phyloP scores from a whole-genome alignment of 2,797 vertebrate genomes.

The Anguilla pacifica region DNA sequence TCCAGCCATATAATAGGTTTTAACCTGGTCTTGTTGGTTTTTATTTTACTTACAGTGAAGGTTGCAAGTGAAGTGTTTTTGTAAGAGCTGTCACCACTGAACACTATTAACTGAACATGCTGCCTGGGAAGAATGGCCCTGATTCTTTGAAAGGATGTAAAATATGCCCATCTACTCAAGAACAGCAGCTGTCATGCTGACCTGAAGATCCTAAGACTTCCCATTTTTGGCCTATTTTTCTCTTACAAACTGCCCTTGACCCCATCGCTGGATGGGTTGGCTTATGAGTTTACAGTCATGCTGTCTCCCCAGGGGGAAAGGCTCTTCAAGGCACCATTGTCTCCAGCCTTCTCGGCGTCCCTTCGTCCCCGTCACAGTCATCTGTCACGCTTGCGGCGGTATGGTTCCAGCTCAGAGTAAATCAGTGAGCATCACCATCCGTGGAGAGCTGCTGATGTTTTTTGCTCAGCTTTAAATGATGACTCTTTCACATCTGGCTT shows the following conservation, averaged over 20 bases:
- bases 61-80: not conserved
- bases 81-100: not conserved
- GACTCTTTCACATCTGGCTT: conserved; percentile 47
- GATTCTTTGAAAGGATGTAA: not conserved
- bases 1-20: no score
- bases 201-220: not conserved
- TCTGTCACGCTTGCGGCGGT: not conserved
- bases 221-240: not conserved
- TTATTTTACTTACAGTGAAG: not conserved
- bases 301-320: no score
- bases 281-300: not conserved
- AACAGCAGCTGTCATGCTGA: not conserved
- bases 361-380: not conserved
- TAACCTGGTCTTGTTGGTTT: not conserved
- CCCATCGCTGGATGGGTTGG: not conserved
- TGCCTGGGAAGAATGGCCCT: not conserved
- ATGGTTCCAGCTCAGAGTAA: not conserved
- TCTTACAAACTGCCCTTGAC: not conserved
- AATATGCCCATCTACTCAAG: not conserved
- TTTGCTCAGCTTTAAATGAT: conserved; percentile 12
- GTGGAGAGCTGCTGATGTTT: conserved; percentile 32
- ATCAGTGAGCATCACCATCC: conserved; percentile 13
- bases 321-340: not conserved
- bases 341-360: not conserved
- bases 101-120: not conserved